A percentile compares a stretch with the other conserved stretches of the same genome.
These are phyloP conservation scores for Nowickia ferox DNA, from an alignment of 2,888 invertebrate species.

Conservation along the genomic window DNA sequence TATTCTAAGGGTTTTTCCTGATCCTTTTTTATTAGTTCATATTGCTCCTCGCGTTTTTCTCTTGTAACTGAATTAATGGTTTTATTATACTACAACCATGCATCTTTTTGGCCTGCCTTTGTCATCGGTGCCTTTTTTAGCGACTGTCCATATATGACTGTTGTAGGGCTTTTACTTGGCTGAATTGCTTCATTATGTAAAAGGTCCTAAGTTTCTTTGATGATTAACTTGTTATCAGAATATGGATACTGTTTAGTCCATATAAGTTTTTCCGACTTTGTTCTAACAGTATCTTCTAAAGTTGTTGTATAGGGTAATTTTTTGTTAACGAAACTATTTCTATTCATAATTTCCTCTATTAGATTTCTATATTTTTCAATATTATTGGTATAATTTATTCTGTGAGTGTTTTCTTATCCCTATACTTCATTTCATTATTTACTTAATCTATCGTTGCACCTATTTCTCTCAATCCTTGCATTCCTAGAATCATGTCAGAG, in stretches of 20 bases:
- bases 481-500: constrained; percentile 27
- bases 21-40: no score
- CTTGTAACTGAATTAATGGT: no score
- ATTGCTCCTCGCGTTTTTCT: no score
- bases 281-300: no score
- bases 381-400: no score
- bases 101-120: constrained; percentile 21
- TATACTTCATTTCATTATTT: no score
- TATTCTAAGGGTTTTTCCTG: no score
- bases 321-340: no score
- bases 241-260: constrained; percentile 45
- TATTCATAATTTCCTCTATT: constrained; percentile 40
- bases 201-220: constrained; percentile 1
- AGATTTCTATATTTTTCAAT: no score
- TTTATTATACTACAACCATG: constrained; percentile 48
- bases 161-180: background rate
- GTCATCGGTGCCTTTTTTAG: constrained; percentile 33
- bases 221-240: constrained; percentile 30
- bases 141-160: constrained; percentile 11
- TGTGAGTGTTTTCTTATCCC: no score
- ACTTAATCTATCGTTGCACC: constrained; percentile 3
- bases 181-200: background rate
- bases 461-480: constrained; percentile 16
- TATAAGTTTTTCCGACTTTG: no score
- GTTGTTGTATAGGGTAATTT: no score